Evolutionary conservation across 2,113 vertebrate genomes (phyloP), one percentile per base, ranked within the genome.

Genomic region (Phainopepla nitens): DNA sequence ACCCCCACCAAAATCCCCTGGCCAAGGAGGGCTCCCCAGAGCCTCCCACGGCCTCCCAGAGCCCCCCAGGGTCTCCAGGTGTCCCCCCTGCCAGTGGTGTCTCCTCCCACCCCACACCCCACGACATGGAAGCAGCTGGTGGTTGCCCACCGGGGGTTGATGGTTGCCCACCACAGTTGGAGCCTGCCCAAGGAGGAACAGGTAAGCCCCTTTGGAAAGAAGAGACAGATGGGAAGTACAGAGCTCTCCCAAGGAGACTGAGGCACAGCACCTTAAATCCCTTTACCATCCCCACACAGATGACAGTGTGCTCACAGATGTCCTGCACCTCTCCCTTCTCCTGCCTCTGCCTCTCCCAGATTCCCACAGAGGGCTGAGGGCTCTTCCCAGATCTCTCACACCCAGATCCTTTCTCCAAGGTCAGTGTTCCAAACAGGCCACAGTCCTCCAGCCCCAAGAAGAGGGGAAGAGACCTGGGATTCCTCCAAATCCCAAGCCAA

Each of bases 241-340:
- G 33, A 82, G 41, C 18, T 82, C 49, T 49, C 60, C 45, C 2
- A 2, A 53, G 70, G 53, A 66, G 9, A 33, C 42, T 20, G 49
- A 51, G 53, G 49, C 47, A 27, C 0, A 0, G 81, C 5, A 0
- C 58, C 36, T 56, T 14, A 9, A 47, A 41, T 13, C 58, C 57
- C 25, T 56, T 57, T 23, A 3, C 28, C 54, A 6, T 4, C 41
- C 60, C 54, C 20, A 11, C 14, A 27, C 3, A 7, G 47, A 1
- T 4, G 17, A 3, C 18, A 10, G 0, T 1, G 22, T 3, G n/a
- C 57, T 73, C 41, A 54, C 49, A 36, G 5, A 45, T 1, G 9
- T 28, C 56, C 60, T 45, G 50, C 33, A 24, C 1, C 3, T 23
- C 49, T 49, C 70, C 50, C 60, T 64, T 15, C n/a, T 69, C 53